A percentile compares a stretch with the other conserved stretches of the same genome.
Conservation (phyloP, 2,113 vertebrate species). For the Pygoscelis antarcticus region DNA sequence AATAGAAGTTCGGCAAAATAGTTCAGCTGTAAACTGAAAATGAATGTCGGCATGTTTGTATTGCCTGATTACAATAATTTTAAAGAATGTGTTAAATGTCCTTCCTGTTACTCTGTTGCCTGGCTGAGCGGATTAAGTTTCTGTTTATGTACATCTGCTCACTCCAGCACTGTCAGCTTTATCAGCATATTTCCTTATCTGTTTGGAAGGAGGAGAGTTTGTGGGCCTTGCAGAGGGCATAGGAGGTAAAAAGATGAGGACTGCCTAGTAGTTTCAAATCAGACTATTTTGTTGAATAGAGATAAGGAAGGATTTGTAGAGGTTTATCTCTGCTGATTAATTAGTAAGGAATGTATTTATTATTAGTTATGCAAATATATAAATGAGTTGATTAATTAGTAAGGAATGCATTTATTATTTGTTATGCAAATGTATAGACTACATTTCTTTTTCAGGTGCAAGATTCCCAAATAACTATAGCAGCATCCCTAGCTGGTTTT, state of each 20-base stretch:
- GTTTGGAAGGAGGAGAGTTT: neutral
- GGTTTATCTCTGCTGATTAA: neutral
- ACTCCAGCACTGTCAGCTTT: neutral
- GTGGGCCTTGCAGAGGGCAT: neutral
- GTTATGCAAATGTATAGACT: neutral
- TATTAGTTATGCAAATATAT: neutral
- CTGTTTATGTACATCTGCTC: neutral
- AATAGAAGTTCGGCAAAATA: neutral
- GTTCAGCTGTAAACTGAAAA: neutral
- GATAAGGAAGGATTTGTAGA: neutral
- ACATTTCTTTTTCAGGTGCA: neutral
- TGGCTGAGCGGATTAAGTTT: neutral
- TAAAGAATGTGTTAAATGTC: neutral
- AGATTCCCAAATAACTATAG: neutral
- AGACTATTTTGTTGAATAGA: neutral
- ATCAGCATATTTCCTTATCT: accelerated
- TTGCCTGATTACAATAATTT: neutral
- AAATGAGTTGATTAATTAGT: neutral
- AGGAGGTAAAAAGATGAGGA: neutral
- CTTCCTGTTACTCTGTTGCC: neutral
- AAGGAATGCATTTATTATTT: neutral
- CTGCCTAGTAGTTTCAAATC: neutral
- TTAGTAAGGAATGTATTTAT: neutral
- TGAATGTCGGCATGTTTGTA: accelerated
- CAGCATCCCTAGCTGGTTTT: neutral